These are phyloP conservation scores for Limnothrissa miodon DNA, from an alignment of 2,113 vertebrate species.

Conservation along the genomic window DNA sequence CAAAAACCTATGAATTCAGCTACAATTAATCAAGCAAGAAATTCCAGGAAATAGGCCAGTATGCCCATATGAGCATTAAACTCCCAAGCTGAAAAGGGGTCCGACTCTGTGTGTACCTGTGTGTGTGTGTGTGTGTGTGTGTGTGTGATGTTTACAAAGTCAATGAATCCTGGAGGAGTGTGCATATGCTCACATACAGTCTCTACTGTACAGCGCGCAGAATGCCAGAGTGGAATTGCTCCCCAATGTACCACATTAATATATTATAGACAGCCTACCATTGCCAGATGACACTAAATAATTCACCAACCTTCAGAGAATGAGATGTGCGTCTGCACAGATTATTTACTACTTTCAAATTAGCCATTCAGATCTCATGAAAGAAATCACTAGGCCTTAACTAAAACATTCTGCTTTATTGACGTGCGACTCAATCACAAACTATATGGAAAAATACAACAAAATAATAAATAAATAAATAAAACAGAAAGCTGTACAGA, in stretches of 20 bases:
- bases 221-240: slow-evolving; percentile 69
- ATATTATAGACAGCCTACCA: slow-evolving; percentile 77
- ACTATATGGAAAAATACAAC: neutral
- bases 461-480: neutral
- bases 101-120: no score
- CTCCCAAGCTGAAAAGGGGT: no score
- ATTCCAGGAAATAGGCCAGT: no score
- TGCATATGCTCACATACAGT: slow-evolving; percentile 45
- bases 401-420: slow-evolving; percentile 47
- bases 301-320: slow-evolving; percentile 73
- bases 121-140: no score
- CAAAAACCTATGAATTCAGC: no score
- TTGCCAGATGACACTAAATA: slow-evolving; percentile 79
- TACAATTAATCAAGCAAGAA: no score
- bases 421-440: neutral
- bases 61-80: no score
- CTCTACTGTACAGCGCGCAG: slow-evolving; percentile 59
- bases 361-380: slow-evolving; percentile 66
- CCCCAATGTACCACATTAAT: slow-evolving; percentile 77
- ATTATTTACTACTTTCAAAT: slow-evolving; percentile 75
- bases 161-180: slow-evolving; percentile 43
- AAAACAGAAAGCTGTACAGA: no score
- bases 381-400: slow-evolving; percentile 68
- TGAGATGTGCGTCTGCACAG: slow-evolving; percentile 66
- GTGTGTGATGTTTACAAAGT: neutral